A percentile compares a stretch with the other conserved stretches of the same genome.
Evolutionary conservation across 2,888 invertebrate genomes (phyloP).

Genomic region (Anoplius nigerrimus): DNA sequence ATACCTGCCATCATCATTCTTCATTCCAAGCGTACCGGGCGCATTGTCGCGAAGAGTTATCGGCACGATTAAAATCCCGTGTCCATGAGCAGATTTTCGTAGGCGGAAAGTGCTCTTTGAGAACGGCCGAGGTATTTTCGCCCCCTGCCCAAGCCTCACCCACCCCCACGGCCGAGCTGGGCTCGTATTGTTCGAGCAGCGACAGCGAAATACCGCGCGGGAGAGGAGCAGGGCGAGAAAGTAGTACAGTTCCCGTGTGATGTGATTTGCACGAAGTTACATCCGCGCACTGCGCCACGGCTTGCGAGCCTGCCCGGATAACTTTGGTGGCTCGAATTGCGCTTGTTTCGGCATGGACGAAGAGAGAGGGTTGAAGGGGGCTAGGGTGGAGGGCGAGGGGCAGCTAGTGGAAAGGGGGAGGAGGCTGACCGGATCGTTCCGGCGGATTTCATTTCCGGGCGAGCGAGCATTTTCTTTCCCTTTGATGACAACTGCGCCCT

Average conservation of each 20-base stretch:
- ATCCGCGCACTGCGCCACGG: background rate
- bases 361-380: background rate
- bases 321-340: too few relatives aligned
- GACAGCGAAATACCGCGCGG: conserved; percentile 1
- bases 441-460: conserved; percentile 3
- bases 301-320: too few relatives aligned
- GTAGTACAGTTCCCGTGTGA: background rate
- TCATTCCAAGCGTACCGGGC: too few relatives aligned
- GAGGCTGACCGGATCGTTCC: conserved; percentile 1
- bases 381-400: background rate
- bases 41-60: too few relatives aligned
- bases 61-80: too few relatives aligned
- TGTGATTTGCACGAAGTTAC: conserved; percentile 8
- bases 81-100: too few relatives aligned
- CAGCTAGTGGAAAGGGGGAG: background rate
- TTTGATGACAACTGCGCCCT: background rate
- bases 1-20: too few relatives aligned
- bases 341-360: background rate
- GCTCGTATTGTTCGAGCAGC: too few relatives aligned
- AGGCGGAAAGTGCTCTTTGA: too few relatives aligned
- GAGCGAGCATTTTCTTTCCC: conserved; percentile 1
- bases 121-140: too few relatives aligned
- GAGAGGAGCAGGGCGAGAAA: background rate
- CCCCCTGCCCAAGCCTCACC: too few relatives aligned
- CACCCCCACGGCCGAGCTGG: too few relatives aligned